Base-by-base conservation (phyloP, 2,797 vertebrate species). In the Benthosema pterotum region DNA sequence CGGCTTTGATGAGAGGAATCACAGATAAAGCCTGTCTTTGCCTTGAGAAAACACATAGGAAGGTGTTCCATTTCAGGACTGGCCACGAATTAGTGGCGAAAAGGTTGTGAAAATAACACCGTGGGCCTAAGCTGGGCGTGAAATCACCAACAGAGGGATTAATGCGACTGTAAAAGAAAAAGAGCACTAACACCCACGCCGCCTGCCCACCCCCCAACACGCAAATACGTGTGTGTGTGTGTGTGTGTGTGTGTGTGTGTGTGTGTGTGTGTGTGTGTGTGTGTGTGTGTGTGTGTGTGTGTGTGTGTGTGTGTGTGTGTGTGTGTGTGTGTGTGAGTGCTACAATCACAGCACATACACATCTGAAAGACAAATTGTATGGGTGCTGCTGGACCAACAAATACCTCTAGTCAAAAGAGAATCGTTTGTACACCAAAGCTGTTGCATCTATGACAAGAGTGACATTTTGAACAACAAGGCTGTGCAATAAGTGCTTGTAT, bases 51-150 rank as follows among this genome's bases (percentile, higher is more conserved):
- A 80, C 60, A 65, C 17, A 42, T 57, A 72, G 66, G 60, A 63
- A 82, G 87, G 89, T 87, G 79, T 91, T 83, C 25, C 42, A 67
- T 93, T 92, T 88, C 89, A 84, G 85, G 86, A 92, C 89, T 80
- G 83, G 82, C 82, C 82, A 79, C 77, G 86, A 79, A 83, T 91
- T 89, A 91, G 83, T 59, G 82, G 74, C 54, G 78, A 90, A 87
- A n/a, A 88, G 90, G 82, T 91, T 90, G 90, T 88, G 90, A 92
- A 93, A 91, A 92, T 88, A 90, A 93, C 87, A 91, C 88, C 82
- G 17, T 56, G 74, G 74, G 63, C 78, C 72, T 71, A 88, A 83
- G 89, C 89, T 89, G 83, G 84, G 90, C 86, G 80, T 93, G 89
- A 92, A 91, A 93, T 93, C 74, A 84, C 79, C 86, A 91, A 91